phyloP scores from a whole-genome alignment of 2,797 vertebrate genomes.

The Monodelphis domestica region DNA sequence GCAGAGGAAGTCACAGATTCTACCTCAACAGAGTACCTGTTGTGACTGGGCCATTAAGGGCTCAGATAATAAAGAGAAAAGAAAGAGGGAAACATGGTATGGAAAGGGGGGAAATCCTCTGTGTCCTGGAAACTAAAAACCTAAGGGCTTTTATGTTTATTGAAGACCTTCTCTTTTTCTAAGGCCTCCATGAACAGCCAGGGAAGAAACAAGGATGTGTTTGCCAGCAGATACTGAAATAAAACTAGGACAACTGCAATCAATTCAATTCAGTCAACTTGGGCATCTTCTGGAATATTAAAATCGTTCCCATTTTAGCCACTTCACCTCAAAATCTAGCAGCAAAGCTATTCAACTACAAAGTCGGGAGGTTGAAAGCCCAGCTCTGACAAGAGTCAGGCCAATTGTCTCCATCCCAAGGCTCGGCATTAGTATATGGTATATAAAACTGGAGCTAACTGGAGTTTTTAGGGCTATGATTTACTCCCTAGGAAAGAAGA shows the following conservation, averaged over 20 bases:
- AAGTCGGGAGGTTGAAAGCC: background rate
- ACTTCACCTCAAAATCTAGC: background rate
- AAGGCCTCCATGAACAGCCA: background rate
- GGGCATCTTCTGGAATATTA: slow-evolving; percentile 11
- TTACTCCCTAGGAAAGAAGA: background rate
- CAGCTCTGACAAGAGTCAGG: background rate
- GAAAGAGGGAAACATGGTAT: background rate
- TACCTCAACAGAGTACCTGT: background rate
- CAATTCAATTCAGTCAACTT: background rate
- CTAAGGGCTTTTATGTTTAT: background rate
- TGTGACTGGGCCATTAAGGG: background rate
- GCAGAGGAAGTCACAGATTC: background rate
- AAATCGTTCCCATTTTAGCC: background rate
- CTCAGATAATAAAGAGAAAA: slow-evolving; percentile 4
- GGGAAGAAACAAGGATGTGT: background rate
- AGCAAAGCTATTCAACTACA: background rate
- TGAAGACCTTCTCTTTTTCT: background rate
- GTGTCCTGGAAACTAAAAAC: slow-evolving; percentile 13
- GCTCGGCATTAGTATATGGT: background rate
- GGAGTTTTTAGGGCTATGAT: background rate
- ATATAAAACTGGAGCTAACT: background rate
- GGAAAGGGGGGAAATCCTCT: background rate
- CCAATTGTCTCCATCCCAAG: background rate
- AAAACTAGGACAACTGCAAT: background rate
- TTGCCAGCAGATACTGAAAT: background rate